Evolutionary conservation across 1,140 invertebrate species (phyloP).

Genomic region (Maniola jurtina): DNA sequence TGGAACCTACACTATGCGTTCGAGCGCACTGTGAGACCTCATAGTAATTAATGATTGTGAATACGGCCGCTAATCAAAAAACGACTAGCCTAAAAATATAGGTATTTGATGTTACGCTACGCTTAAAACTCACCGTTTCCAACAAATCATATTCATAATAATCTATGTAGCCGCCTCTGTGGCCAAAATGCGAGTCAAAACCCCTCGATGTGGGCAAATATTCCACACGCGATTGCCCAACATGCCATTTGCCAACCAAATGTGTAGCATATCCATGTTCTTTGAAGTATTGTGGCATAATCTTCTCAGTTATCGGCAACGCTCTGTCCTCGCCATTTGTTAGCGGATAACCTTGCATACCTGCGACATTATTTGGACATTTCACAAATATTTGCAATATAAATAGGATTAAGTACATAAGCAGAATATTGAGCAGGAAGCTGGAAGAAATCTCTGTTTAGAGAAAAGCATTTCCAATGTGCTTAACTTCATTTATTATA

Average conservation of each 20-base stretch:
- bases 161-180: constrained; percentile 90
- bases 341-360: constrained; percentile 69
- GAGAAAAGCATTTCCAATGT: too few relatives aligned
- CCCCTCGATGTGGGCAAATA: constrained; percentile 89
- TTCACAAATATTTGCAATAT: background rate
- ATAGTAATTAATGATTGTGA: too few relatives aligned
- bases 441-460: too few relatives aligned
- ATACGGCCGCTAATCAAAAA: too few relatives aligned
- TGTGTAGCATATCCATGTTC: constrained; percentile 89
- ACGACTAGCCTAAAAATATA: too few relatives aligned
- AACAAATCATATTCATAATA: constrained; percentile 87
- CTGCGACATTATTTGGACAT: constrained; percentile 29
- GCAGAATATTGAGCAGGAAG: too few relatives aligned
- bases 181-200: constrained; percentile 92
- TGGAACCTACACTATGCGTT: too few relatives aligned
- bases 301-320: constrained; percentile 78
- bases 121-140: constrained; percentile 76
- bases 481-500: too few relatives aligned
- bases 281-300: constrained; percentile 88
- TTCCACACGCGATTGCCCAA: constrained; percentile 85
- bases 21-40: too few relatives aligned
- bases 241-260: constrained; percentile 95
- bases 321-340: constrained; percentile 62
- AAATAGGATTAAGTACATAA: too few relatives aligned
- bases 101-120: background rate